Base-by-base conservation (phyloP, 2,797 vertebrate genomes). In the Hippoglossus hippoglossus region DNA sequence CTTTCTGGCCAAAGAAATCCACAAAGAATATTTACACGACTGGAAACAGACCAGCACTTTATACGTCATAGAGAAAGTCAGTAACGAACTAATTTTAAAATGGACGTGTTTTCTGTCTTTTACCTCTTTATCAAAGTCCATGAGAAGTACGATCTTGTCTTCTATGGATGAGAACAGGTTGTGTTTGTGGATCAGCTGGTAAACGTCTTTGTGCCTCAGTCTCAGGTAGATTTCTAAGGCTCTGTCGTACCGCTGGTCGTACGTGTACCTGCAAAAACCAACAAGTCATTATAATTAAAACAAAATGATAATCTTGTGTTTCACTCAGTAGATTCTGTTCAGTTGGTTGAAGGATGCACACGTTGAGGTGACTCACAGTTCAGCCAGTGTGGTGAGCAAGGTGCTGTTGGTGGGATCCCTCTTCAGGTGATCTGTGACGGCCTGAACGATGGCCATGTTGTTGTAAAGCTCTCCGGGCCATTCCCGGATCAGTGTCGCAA, bases 121-220 rank as follows among this genome's bases (percentile, higher is more conserved):
- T 87, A 99, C 98, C 96, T 99, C 98, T 82, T 96, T 97, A 90
- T 99, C 98, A 83, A 99, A 99, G 85, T 99, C 98, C 98, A 99
- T 98, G 88, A 99, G 96, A 56, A 99, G 94, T 26, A 99, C 96
- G 46, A 99, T 99, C 92, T 99, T 99, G 92, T 99, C 97, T 84
- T 96, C 96, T 83, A 99, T 99, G 72, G 98, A 96, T 75, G 96
- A 94, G 92, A 99, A 99, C 58, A 99, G 97, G 91, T 98, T 96
- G 94, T 99, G 98, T 90, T 97, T 99, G 93, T 99, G 97, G 91
- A 99, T 99, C 83, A 99, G 87, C 75, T 99, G 96, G 92, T 98
- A 99, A 54, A 98, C 98, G 0, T 99, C 98, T 89, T 97, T 98
- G 91, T 99, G 97, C 81, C 96, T 95, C 88, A 99, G 94, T 19